Base-by-base conservation (phyloP, 2,888 invertebrate genomes). In the Hirtodrosophila cameraria region DNA sequence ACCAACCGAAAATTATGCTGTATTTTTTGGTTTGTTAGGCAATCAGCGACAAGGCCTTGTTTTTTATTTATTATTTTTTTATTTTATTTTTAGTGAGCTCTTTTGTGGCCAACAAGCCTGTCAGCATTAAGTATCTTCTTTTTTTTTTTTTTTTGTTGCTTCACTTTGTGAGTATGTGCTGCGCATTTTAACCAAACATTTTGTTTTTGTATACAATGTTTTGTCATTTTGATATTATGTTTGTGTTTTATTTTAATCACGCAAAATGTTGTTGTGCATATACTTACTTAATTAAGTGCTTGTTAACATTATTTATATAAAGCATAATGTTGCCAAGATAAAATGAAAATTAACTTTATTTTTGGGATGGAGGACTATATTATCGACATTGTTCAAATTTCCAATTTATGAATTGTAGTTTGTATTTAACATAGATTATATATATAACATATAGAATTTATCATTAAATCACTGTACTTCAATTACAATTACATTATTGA, bases 251-350 rank as follows among this genome's bases (percentile, higher is more conserved):
- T 77, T 80, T 75, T 79, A 79, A 82, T 82, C 79, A 82, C 80
- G 80, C 66, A 74, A 76, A 69, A 64, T 80, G 76, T 74, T 80
- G 76, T 74, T 83, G 71, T 62, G 71, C 71, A 79, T 79, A 83
- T 80, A 83, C 69, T 79, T 80, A 76, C 68, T 80, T 80, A 76
- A 83, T 80, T 83, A 71, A 74, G 83, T 35, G 80, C 83, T 77
- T 83, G 80, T 83, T 83, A 80, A 83, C 80, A 83, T 74, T 83
- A 71, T 80, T 83, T 83, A 66, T 33, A 66, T 55, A 50, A 41
- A 39, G 60, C 66, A 64, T 75, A 75, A 76, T 71, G 61, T 28
- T 53, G 54, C 62, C 69, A 35, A 38, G 20, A 39, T 78, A 61
- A 67, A 59, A 57, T 23, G 55, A 31, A 18, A 15, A 11, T 11